Conservation (phyloP, 1,140 invertebrate species). For the Nixonia krombeini region DNA sequence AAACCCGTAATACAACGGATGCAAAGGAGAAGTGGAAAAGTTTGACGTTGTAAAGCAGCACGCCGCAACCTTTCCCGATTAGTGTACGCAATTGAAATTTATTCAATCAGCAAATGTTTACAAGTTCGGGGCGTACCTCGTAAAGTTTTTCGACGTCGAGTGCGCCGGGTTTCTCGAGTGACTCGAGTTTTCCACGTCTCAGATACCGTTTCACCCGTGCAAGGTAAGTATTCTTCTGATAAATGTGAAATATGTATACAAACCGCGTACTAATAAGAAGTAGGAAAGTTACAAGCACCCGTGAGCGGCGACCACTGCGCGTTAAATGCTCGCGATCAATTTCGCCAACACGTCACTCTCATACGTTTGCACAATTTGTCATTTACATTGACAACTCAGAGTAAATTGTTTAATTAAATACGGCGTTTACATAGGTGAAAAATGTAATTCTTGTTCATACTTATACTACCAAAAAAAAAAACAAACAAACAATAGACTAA, state of each 20-base stretch:
- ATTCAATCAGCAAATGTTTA: constrained; percentile 52
- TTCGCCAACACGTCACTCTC: too few species aligned
- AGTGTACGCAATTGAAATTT: constrained; percentile 51
- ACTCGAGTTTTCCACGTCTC: constrained; percentile 41
- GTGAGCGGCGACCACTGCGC: constrained; percentile 7
- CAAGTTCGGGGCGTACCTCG: constrained; percentile 47
- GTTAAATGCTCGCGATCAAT: not conserved
- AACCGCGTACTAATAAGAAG: constrained; percentile 18
- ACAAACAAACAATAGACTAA: too few species aligned
- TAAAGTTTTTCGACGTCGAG: constrained; percentile 46
- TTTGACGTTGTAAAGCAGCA: constrained; percentile 45
- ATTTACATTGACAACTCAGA: too few species aligned
- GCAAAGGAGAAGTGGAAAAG: constrained; percentile 49
- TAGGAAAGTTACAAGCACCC: constrained; percentile 21
- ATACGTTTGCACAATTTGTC: too few species aligned
- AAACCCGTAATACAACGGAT: constrained; percentile 48
- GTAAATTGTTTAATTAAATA: too few species aligned
- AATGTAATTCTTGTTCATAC: too few species aligned
- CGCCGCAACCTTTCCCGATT: constrained; percentile 41
- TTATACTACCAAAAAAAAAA: too few species aligned
- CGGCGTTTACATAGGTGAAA: too few species aligned
- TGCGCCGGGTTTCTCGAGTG: constrained; percentile 19
- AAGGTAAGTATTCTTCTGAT: constrained; percentile 41
- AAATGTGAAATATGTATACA: constrained; percentile 17
- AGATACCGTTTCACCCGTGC: constrained; percentile 35